Base-by-base conservation (phyloP, 2,113 vertebrate species). In the Cinclus cinclus region DNA sequence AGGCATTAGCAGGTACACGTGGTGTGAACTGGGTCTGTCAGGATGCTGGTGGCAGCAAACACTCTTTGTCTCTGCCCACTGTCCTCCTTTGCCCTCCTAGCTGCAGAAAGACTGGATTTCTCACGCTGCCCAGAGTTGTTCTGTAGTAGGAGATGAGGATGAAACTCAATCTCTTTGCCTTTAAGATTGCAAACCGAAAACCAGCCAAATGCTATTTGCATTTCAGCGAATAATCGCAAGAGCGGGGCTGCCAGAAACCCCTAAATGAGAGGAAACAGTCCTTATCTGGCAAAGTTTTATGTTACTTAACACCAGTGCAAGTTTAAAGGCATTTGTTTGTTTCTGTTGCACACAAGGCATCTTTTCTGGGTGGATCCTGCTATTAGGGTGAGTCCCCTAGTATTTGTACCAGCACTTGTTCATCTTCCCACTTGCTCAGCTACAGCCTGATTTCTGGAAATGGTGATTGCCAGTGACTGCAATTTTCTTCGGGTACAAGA, bases 221-320 rank as follows among this genome's bases (percentile, higher is more conserved):
- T 89, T 95, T 94, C 94, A 89, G 83, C 87, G 94, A 92, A 91
- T 90, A 87, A 91, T 89, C 87, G 69, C 76, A 86, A 44, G 75
- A 92, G 52, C 64, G 63, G 17, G 41, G 79, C 71, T 94, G 92
- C 83, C 95, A 95, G 70, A 84, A 95, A 85, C 49, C 83, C 92
- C 64, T 89, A 83, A 90, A 75, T 75, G 88, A 93, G 93, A 93
- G 71, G 71, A 93, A 95, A 94, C 79, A 95, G 41, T 83, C 76
- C 85, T 95, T 86, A 93, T 90, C 92, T 84, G 76, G 76, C 44
- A 41, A 86, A 95, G 83, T 60, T 90, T 55, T 63, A 71, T 1
- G 12, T 90, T 95, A 67, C 90, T 93, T 92, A 77, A 93, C 60
- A 92, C 39, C 88, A 75, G 75, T 10, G n/a, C 82, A 80, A 90